Evolutionary conservation across 2,797 vertebrate species (phyloP), one percentile per base, ranked within the genome.

Genomic region (Zonotrichia albicollis): DNA sequence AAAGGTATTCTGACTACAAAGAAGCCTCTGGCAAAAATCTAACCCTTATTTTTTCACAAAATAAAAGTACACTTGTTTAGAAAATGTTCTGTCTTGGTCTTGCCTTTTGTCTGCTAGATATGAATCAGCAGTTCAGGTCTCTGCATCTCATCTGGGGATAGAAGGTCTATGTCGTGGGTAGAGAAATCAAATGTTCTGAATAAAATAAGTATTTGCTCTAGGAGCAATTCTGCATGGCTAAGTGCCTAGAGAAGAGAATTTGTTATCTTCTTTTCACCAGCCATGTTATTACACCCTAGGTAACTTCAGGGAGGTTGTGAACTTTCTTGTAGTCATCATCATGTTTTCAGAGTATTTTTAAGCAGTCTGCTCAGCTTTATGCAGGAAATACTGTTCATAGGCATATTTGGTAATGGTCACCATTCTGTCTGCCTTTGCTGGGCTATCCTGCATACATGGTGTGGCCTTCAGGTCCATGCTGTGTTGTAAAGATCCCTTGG

Each of bases 1-100:
- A 99, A 97, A 89, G 99, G 99, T 75, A 96, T 99, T 91, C 97
- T 99, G 96, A 98, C 98, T 92, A 99, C 98, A 2, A 98, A 98
- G 94, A 97, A 98, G 46, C 97, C 98, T 87, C 94, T 98, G 71
- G 78, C 80, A 15, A 57, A 93, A 91, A 18, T 55, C 20, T 95
- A 96, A 85, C 16, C 82, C 8, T 38, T 54, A 13, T 22, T 75
- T 85, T 82, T 87, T 60, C 58, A 75, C 36, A 68, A 87, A 96
- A 96, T 96, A 96, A 97, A 96, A 2, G 1, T 16, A 34, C 1
- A 4, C 45, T 90, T 93, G 62, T 92, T 92, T 61, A 77, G 30
- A 68, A 91, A 46, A 27, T 29, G 15, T 34, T 74, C 9, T 75
- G 36, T 85, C 57, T 48, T 84, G 23, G 74, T 92, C 53, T 89